Base-by-base conservation (phyloP, 2,113 vertebrate species). In the Esox niger region DNA sequence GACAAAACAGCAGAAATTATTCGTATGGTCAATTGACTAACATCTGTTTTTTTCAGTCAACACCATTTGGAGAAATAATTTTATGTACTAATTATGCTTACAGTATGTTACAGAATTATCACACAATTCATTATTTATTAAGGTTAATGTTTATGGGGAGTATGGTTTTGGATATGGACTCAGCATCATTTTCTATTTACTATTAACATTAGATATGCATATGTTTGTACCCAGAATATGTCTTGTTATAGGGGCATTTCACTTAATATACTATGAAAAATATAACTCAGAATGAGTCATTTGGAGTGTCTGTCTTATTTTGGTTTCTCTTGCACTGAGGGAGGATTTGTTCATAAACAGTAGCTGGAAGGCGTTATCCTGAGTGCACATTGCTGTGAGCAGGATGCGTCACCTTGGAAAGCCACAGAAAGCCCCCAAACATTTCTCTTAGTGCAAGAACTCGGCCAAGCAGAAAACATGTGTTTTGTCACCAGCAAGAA, bases 381-480 rank as follows among this genome's bases (percentile, higher is more conserved):
- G n/a, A 57, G n/a, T n/a, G n/a, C 47, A 49, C n/a, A 29, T 23
- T 57, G 1, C 25, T 25, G 10, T 25, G n/a, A 57, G 55, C 21
- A 57, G n/a, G 25, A 7, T 57, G 10, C 55, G 1, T 9, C 27
- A 4, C 25, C 23, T 21, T 25, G 23, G 23, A 2, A 11, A 23
- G 55, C 23, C 5, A 57, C 8, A 57, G 13, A 13, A 38, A 38
- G 10, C 35, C 35, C 35, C 10, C 35, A 60, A 63, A 64, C 23
- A 70, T 47, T 38, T 27, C 31, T 27, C 33, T 25, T 20, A n/a
- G 26, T 64, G 57, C 52, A 46, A 71, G 59, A 65, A 66, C 58
- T 32, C 27, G 38, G 30, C 17, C 62, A 49, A 38, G 66, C 25
- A 27, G 43, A 66, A 65, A 65, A 27, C 38, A 26, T 5, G 55